Evolutionary conservation across 2,797 vertebrate species (phyloP).

Genomic region (Apogon hyalosoma): DNA sequence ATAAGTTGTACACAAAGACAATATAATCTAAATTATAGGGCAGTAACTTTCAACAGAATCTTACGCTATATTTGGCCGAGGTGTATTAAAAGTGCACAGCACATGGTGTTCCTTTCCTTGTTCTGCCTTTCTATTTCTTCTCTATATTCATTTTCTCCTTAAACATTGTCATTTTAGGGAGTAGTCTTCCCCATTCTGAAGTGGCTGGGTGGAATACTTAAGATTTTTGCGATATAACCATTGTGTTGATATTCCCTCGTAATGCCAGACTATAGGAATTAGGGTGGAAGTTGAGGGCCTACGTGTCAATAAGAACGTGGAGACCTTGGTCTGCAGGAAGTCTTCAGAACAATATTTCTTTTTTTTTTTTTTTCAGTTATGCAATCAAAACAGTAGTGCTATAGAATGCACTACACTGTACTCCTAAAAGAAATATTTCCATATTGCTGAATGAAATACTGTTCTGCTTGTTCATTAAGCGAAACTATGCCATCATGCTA

Average conservation of each 20-base stretch:
- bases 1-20: no score
- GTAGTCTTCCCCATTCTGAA: slow-evolving; percentile 49
- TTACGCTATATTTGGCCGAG: no score
- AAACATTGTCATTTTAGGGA: slow-evolving; percentile 43
- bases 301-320: slow-evolving; percentile 64
- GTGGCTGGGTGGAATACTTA: slow-evolving; percentile 63
- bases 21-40: no score
- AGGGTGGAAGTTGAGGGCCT: slow-evolving; percentile 64
- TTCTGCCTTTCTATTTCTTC: slow-evolving; percentile 14
- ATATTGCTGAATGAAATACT: slow-evolving; percentile 20
- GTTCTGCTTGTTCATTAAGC: background rate
- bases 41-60: no score
- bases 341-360: slow-evolving; percentile 66
- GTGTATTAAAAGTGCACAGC: no score
- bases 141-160: slow-evolving; percentile 23
- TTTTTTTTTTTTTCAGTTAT: slow-evolving; percentile 35
- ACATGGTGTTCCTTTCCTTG: background rate
- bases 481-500: background rate
- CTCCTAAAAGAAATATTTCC: background rate
- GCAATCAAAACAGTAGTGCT: slow-evolving; percentile 50
- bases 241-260: slow-evolving; percentile 76
- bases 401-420: slow-evolving; percentile 30
- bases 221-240: slow-evolving; percentile 73
- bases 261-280: slow-evolving; percentile 51
- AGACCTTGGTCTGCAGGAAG: slow-evolving; percentile 67